Conservation (phyloP, 2,888 invertebrate genomes). For the Macrosiphum euphorbiae region DNA sequence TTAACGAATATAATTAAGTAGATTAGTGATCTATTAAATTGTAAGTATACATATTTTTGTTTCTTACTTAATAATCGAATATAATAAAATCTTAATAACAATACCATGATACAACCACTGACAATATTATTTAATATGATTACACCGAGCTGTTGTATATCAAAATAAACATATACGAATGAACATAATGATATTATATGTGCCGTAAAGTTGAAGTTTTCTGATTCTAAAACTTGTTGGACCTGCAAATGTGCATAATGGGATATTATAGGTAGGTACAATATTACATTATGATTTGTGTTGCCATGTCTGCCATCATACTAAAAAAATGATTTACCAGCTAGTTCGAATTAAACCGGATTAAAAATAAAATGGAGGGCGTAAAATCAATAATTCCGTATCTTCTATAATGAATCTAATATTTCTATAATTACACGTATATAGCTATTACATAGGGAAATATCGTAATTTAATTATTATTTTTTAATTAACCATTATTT, state of each 20-base stretch:
- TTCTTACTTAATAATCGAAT: neutral
- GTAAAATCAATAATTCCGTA: conserved; percentile 29
- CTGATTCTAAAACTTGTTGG: neutral
- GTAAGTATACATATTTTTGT: neutral
- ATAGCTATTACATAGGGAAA: neutral
- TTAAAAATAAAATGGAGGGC: conserved; percentile 25
- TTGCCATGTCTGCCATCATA: neutral
- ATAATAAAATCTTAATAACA: neutral
- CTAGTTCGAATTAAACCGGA: conserved; percentile 24
- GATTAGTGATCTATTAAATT: neutral
- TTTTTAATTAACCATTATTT: conserved; percentile 13
- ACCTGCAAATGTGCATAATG: neutral
- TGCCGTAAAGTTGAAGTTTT: neutral
- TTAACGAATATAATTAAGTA: neutral
- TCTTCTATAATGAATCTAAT: neutral
- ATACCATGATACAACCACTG: neutral
- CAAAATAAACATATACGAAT: neutral
- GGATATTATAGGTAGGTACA: neutral
- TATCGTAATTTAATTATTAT: conserved; percentile 17
- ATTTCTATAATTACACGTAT: neutral
- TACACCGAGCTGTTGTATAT: neutral
- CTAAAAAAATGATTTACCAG: neutral
- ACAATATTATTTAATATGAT: neutral
- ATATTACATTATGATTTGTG: neutral
- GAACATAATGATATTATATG: neutral